Conservation (phyloP, 2,888 invertebrate species). For the Anthrax anthrax region DNA sequence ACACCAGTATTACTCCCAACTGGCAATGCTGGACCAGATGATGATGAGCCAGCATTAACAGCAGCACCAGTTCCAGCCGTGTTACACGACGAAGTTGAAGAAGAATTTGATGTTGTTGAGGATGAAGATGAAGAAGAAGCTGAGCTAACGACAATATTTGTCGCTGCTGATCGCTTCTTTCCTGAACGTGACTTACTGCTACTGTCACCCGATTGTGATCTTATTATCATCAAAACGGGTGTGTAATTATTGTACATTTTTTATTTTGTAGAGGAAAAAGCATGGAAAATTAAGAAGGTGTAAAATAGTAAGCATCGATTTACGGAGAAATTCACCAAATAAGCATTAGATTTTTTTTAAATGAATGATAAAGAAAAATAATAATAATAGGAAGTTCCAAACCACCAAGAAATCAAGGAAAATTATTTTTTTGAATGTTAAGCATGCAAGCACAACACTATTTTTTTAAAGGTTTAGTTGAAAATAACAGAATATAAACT, state of each 20-base stretch:
- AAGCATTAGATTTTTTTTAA: too few species aligned
- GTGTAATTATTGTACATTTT: not conserved
- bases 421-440: too few species aligned
- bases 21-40: constrained; percentile 14
- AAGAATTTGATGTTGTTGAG: constrained; percentile 15
- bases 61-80: constrained; percentile 11
- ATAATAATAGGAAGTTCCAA: too few species aligned
- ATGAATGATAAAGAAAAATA: too few species aligned
- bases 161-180: constrained; percentile 29
- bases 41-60: constrained; percentile 13
- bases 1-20: constrained; percentile 8
- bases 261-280: constrained; percentile 10
- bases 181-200: constrained; percentile 25
- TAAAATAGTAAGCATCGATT: constrained; percentile 9
- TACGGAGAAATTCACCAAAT: not conserved
- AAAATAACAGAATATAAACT: not conserved
- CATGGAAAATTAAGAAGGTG: constrained; percentile 14
- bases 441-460: not conserved
- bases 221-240: constrained; percentile 3
- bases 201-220: constrained; percentile 19
- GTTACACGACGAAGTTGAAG: too few species aligned
- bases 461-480: too few species aligned
- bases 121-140: constrained; percentile 15
- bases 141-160: constrained; percentile 11
- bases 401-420: too few species aligned